Evolutionary conservation across 2,888 invertebrate genomes (phyloP), one percentile per base, ranked within the genome.

Genomic region (Agrilus mali): DNA sequence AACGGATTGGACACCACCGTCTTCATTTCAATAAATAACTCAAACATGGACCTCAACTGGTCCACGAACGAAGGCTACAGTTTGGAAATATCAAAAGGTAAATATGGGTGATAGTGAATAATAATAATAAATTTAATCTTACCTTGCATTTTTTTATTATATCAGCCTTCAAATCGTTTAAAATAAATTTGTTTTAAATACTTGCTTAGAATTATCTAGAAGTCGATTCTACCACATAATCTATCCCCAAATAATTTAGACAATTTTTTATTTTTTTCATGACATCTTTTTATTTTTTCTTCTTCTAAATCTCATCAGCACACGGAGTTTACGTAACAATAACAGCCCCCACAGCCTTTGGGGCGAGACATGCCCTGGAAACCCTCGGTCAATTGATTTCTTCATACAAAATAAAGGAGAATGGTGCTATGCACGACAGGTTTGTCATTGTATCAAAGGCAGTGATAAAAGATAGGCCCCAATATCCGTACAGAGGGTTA

Each of bases 401-500:
- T 3, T 60, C 65, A 4, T 54, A 59, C 49, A 51, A 53, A 17
- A 50, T 53, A 22, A 38, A 36, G 46, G 49, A 27, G 40, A 51
- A 27, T 33, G 48, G 12, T 47, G 41, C n/a, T 52, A 14, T 27
- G 6, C 17, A 66, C 44, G 71, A 72, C 43, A 74, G 77, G 22
- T 68, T 86, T 7, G 72, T 77, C 0, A 69, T 85, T 36, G 68
- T 82, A 1, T 67, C 74, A 4, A 71, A 72, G 1, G 82, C 78
- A 0, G 71, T 68, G 44, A 76, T 94, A 45, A 65, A 68, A 2
- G 96, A 96, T 64, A 74, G 74, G 44, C 96, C 96, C 0, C 70
- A 77, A 1, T 96, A 82, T 66, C 71, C 75, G 0, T 86, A 94
- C 60, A 76, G 97, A 50, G 96, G 96, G 1, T 61, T 96, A 4